Percentiles rank a stretch among this genome's conserved stretches.
These are phyloP conservation scores for Thaumatotibia leucotreta DNA, from an alignment of 1,140 invertebrate species.

Conservation along the genomic window DNA sequence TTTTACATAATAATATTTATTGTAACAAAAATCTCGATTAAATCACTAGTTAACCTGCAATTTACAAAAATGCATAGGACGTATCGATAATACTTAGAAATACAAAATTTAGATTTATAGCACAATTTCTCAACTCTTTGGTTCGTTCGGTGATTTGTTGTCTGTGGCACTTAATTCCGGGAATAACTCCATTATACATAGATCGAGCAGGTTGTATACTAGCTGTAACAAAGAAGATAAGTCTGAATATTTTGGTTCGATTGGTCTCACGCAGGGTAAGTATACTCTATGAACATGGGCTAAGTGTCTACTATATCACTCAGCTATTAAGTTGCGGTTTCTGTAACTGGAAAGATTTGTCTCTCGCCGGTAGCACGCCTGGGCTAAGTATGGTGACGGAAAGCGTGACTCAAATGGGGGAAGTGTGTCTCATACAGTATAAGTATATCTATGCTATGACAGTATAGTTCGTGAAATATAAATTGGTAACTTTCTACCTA, in stretches of 20 bases:
- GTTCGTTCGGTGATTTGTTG: constrained; percentile 20
- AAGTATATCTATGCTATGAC: no score
- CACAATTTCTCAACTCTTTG: constrained; percentile 43
- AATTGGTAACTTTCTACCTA: neutral
- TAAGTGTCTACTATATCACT: no score
- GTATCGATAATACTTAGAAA: constrained; percentile 8
- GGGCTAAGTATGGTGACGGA: no score
- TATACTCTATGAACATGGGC: no score
- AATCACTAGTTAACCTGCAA: no score
- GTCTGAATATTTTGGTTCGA: neutral
- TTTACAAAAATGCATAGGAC: neutral
- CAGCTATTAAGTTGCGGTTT: no score
- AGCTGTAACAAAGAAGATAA: constrained; percentile 52
- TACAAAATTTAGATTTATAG: neutral
- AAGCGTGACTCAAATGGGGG: no score
- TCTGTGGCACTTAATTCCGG: constrained; percentile 52
- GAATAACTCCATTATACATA: constrained; percentile 65
- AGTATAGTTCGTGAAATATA: neutral
- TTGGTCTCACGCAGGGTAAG: neutral
- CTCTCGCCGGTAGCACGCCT: no score
- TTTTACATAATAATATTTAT: no score
- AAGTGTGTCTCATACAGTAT: no score
- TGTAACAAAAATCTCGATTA: no score
- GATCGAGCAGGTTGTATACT: constrained; percentile 68
- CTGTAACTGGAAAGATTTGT: no score